phyloP scores from a whole-genome alignment of 1,140 invertebrate species.

The Saccostrea echinata region DNA sequence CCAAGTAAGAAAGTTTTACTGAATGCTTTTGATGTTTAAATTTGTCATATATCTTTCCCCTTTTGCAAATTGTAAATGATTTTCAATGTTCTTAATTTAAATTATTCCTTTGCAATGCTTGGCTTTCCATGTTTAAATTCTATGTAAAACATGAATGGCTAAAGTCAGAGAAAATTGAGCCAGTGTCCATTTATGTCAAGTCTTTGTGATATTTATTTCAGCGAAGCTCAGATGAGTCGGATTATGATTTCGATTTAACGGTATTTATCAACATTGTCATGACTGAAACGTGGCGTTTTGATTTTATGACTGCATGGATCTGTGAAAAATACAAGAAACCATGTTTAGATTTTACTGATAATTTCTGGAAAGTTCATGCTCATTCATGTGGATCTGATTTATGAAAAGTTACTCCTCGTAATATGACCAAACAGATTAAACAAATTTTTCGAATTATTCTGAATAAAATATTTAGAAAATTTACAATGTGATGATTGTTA shows the following conservation, averaged over 20 bases:
- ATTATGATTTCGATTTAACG: conserved; percentile 34
- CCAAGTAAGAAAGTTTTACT: too few relatives aligned
- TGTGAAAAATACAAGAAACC: neutral
- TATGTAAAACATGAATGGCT: neutral
- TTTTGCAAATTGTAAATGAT: neutral
- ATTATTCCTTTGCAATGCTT: neutral
- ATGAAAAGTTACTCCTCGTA: too few relatives aligned
- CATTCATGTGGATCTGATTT: too few relatives aligned
- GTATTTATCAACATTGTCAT: conserved; percentile 35
- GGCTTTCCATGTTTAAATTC: neutral
- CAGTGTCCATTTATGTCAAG: neutral
- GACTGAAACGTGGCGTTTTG: conserved; percentile 33
- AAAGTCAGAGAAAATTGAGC: neutral
- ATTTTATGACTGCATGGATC: conserved; percentile 18
- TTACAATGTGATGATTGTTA: too few relatives aligned
- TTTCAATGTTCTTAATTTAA: neutral
- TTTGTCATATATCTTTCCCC: neutral
- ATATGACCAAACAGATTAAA: too few relatives aligned
- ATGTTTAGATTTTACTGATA: neutral
- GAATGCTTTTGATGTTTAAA: neutral
- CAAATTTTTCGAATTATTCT: too few relatives aligned
- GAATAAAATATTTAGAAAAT: too few relatives aligned
- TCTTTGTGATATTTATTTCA: conserved; percentile 20
- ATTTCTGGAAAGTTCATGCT: neutral
- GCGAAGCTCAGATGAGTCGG: conserved; percentile 29